phyloP scores from a whole-genome alignment of 2,113 vertebrate species.

The Gobius niger region DNA sequence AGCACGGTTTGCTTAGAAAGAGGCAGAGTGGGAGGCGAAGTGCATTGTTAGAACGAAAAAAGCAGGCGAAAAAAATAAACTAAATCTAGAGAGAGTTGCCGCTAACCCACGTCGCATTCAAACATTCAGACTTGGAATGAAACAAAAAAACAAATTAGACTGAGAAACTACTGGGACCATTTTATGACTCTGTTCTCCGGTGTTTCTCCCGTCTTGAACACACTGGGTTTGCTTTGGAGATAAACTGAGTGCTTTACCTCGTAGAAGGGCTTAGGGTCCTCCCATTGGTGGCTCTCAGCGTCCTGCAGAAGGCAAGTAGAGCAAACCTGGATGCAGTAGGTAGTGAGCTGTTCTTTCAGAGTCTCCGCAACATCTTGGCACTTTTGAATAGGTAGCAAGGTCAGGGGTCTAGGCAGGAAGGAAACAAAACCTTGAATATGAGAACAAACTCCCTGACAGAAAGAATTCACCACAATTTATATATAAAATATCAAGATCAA shows the following conservation, averaged over 20 bases:
- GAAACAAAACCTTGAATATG: conserved; percentile 60
- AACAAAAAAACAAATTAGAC: conserved; percentile 55
- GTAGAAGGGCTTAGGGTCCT: conserved; percentile 91
- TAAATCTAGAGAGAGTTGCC: conserved; percentile 46
- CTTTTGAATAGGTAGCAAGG: conserved; percentile 83
- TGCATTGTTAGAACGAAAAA: conserved; percentile 62
- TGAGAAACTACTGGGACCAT: conserved; percentile 53
- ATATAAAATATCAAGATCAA: conserved; percentile 6
- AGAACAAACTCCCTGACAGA: conserved; percentile 1
- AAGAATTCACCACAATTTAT: conserved; percentile 10
- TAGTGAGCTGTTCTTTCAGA: conserved; percentile 84
- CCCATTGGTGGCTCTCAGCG: conserved; percentile 92
- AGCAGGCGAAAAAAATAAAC: conserved; percentile 55
- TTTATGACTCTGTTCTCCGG: conserved; percentile 38
- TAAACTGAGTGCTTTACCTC: conserved; percentile 76
- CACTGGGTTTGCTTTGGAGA: not conserved
- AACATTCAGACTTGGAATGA: conserved; percentile 48
- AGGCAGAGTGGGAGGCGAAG: conserved; percentile 64
- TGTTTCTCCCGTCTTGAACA: not conserved
- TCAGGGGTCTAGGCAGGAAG: conserved; percentile 80
- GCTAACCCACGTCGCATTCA: conserved; percentile 30
- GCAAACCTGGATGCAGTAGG: conserved; percentile 89
- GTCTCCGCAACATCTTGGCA: conserved; percentile 83
- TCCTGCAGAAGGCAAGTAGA: conserved; percentile 90
- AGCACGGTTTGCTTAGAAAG: conserved; percentile 49